These are phyloP conservation scores for Macrobrachium nipponense DNA, from an alignment of 1,140 invertebrate species.

Conservation along the genomic window DNA sequence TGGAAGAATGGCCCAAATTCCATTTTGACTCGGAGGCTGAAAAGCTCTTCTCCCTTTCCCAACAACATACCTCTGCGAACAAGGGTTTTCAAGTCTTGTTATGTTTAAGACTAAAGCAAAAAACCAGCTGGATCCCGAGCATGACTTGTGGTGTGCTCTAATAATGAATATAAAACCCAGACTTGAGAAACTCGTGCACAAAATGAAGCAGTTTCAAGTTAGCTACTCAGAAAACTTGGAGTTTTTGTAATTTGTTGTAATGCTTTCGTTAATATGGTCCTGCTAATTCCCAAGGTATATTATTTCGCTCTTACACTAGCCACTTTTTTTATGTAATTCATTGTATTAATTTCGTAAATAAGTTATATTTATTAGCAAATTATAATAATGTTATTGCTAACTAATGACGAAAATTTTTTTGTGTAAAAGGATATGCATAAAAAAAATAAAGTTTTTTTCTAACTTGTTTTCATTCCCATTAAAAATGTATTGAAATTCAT, in stretches of 20 bases:
- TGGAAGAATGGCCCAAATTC: conserved; percentile 19
- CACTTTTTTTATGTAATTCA: conserved; percentile 26
- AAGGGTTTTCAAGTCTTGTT: conserved; percentile 24
- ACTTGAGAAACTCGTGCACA: conserved; percentile 12
- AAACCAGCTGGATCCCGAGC: conserved; percentile 30
- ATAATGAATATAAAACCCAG: conserved; percentile 25
- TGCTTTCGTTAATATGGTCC: no score
- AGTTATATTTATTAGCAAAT: not conserved
- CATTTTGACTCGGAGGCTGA: not conserved
- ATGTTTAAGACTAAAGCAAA: conserved; percentile 34
- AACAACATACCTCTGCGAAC: conserved; percentile 33
- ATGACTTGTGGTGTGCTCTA: conserved; percentile 40
- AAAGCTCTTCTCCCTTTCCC: conserved; percentile 29
- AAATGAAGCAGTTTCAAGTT: conserved; percentile 36
- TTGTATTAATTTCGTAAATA: conserved; percentile 14
- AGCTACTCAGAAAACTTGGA: conserved; percentile 32
- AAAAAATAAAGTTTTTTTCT: no score
- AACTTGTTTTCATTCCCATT: no score
- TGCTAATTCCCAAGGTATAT: conserved; percentile 12
- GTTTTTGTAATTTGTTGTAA: conserved; percentile 13
- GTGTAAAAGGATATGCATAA: not conserved
- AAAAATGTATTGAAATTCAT: no score
- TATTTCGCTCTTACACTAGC: not conserved
- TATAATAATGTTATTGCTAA: not conserved
- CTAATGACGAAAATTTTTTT: not conserved